Base-by-base conservation (phyloP, 2,113 vertebrate species). In the Sinosuthora webbiana region DNA sequence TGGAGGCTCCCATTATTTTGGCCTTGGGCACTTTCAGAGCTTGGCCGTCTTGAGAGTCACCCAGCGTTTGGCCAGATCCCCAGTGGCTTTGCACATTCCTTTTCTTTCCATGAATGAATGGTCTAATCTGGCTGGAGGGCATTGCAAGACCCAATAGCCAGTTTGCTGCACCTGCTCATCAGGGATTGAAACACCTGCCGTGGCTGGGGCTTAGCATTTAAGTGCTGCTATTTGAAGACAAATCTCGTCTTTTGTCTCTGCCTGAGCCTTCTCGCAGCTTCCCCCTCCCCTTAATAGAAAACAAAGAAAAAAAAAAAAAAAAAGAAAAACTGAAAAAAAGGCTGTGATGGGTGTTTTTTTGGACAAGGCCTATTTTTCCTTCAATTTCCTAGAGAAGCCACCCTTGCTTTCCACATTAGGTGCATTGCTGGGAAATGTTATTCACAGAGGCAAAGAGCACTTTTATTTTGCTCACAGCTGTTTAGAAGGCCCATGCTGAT, bases 211-310 rank as follows among this genome's bases (percentile, higher is more conserved):
- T 97, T 96, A 94, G 96, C 85, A 89, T 94, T 93, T 97, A 96
- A 95, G 97, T 97, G 91, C 97, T 94, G 97, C 93, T 96, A 97
- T 95, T 97, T 93, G 93, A 96, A 95, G 95, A 96, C 89, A 97
- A 94, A 91, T 95, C 95, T 97, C 85, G 57, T 69, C 93, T 77
- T 93, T 92, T 87, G 95, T 95, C 49, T 92, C 78, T 69, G 83
- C 68, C 49, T 37, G 63, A 81, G 87, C 94, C 84, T 94, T 41
- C 77, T 73, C 4, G 7, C 44, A n/a, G 35, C 63, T 83, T 35
- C 68, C 50, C 49, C 42, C 50, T 73, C 45, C 73, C 44, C 24
- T 60, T 68, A 47, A 76, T 28, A 94, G 37, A 55, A 70, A 76
- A 63, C 5, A 55, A 77, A 76, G 62, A 19, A 68, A 81, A 18